Base-by-base conservation (phyloP, 1,140 invertebrate genomes). In the Lutraria rhynchaena region DNA sequence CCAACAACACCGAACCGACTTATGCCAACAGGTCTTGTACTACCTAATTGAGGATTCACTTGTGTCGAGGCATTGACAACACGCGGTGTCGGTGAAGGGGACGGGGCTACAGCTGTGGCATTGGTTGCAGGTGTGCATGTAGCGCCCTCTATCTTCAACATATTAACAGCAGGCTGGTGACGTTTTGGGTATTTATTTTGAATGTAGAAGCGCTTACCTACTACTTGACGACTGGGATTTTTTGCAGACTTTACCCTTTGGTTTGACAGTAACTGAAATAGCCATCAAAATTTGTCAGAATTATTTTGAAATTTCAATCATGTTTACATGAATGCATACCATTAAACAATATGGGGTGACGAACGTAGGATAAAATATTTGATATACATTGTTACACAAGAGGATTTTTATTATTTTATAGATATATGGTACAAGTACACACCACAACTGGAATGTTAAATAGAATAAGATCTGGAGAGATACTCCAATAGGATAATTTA, bases 131-230 rank as follows among this genome's bases (percentile, higher is more conserved):
- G 76, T 41, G 77, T 71, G 46, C 65, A 81, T 19, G 77, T 81
- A 37, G 67, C 69, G 37, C 77, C 77, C 67, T 81, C 53, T 33
- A 81, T 81, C 60, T 81, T 81, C 77, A 81, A 33, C 67, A 71
- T 71, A 53, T 81, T 81, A 51, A 81, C 33, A 35, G 51, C 69
- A 49, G 77, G 77, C 29, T 81, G 57, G 77, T 81, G 77, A 19
- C 69, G 65, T 35, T 46, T 70, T 33, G 65, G 77, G 27, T 58
- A 81, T 33, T 81, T 70, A 49, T 44, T 41, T 33, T 71, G 69
- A 60, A 63, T 57, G 67, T 37, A 73, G 69, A 51, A 73, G 44
- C 78, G 78, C 78, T 81, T 81, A 81, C 78, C 78, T 81, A 81
- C 69, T 65, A 81, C 70, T 44, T 81, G 78, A 19, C 78, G 55